Percentiles rank a stretch among this genome's conserved stretches.
Evolutionary conservation across 2,888 invertebrate species (phyloP).

Genomic region (Antheraea assamensis): DNA sequence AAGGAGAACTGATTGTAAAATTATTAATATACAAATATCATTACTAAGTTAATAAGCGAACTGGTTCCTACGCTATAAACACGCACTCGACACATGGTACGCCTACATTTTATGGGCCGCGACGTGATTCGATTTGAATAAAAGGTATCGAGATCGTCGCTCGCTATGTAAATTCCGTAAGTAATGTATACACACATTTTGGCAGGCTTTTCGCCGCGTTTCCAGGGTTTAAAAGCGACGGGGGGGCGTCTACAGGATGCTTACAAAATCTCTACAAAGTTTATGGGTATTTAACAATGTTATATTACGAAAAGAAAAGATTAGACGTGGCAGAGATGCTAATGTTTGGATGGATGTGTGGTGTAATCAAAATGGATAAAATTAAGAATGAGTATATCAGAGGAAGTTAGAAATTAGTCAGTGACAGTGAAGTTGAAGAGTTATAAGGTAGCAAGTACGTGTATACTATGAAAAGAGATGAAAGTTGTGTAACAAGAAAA

Average conservation of each 20-base stretch:
- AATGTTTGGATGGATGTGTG: too few relatives aligned
- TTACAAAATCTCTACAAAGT: constrained; percentile 9
- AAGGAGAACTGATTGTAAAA: background rate
- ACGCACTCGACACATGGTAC: constrained; percentile 19
- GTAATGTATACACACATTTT: constrained; percentile 29
- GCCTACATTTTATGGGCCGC: constrained; percentile 35
- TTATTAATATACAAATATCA: background rate
- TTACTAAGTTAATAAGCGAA: constrained; percentile 4
- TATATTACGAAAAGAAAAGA: background rate
- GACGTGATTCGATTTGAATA: constrained; percentile 46
- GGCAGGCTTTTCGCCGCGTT: constrained; percentile 25
- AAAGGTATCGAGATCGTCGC: constrained; percentile 38
- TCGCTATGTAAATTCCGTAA: constrained; percentile 34
- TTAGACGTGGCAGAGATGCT: too few relatives aligned
- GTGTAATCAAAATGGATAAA: too few relatives aligned
- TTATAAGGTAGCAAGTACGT: too few relatives aligned
- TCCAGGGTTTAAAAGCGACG: constrained; percentile 20
- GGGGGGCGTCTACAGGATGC: constrained; percentile 12
- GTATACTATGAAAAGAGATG: too few relatives aligned
- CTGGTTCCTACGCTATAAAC: constrained; percentile 17
- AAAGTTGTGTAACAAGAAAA: too few relatives aligned
- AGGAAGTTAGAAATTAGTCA: too few relatives aligned
- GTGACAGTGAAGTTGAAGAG: too few relatives aligned
- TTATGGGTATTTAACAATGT: background rate
- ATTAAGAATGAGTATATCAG: too few relatives aligned